phyloP scores from a whole-genome alignment of 2,797 vertebrate genomes.

The Catamblyrhynchus diadema region DNA sequence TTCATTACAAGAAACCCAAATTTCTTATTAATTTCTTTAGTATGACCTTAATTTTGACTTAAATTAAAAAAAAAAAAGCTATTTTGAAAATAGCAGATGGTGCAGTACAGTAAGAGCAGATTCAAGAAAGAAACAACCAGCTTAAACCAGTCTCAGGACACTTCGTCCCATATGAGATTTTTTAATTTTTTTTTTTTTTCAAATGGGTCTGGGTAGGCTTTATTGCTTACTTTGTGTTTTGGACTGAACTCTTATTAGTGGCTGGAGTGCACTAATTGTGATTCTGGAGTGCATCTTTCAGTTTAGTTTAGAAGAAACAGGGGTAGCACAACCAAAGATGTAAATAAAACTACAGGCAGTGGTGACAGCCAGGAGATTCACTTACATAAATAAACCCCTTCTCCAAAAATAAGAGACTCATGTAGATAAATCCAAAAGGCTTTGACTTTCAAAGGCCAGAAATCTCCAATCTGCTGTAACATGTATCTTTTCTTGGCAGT shows the following conservation, averaged over 20 bases:
- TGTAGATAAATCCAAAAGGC: not conserved
- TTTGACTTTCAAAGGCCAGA: not conserved
- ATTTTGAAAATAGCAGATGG: not conserved
- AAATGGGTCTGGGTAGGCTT: not conserved
- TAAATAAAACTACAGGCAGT: not conserved
- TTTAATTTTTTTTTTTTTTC: not conserved
- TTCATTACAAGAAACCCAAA: not conserved
- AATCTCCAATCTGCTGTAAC: not conserved
- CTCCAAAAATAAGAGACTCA: not conserved
- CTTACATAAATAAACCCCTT: not conserved
- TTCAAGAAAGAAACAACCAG: not conserved
- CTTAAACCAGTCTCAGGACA: not conserved
- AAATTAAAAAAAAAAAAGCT: not conserved
- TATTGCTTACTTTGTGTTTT: not conserved
- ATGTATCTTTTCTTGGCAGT: not conserved
- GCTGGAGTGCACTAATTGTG: not conserved
- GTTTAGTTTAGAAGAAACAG: not conserved
- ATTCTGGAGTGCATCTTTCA: not conserved
- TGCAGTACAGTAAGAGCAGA: not conserved
- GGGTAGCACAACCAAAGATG: not conserved
- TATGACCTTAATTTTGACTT: not conserved
- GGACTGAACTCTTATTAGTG: not conserved
- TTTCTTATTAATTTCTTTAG: not conserved
- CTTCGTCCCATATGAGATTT: not conserved
- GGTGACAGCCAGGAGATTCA: not conserved